Evolutionary conservation across 2,888 invertebrate genomes (phyloP).

Genomic region (Autographa pulchrina): DNA sequence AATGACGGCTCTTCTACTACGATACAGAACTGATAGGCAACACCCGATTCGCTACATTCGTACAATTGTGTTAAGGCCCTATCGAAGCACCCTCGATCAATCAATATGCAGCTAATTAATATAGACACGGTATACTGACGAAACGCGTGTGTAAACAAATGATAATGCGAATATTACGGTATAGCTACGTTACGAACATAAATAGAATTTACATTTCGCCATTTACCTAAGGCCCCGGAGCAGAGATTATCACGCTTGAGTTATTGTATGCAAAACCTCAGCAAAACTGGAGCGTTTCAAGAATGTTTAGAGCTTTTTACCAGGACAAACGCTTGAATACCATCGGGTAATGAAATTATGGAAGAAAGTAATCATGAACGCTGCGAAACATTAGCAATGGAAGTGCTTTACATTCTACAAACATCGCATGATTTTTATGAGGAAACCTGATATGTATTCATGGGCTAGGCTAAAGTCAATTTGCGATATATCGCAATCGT

Average conservation of each 20-base stretch:
- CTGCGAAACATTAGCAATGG: slow-evolving; percentile 24
- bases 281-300: slow-evolving; percentile 64
- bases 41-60: slow-evolving; percentile 22
- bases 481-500: slow-evolving; percentile 31
- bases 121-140: slow-evolving; percentile 32
- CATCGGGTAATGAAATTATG: slow-evolving; percentile 62
- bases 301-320: slow-evolving; percentile 65
- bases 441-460: slow-evolving; percentile 16
- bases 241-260: slow-evolving; percentile 72
- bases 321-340: slow-evolving; percentile 56
- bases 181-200: slow-evolving; percentile 64
- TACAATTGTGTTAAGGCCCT: slow-evolving; percentile 28
- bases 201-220: slow-evolving; percentile 67
- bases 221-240: slow-evolving; percentile 60
- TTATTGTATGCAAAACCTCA: slow-evolving; percentile 70
- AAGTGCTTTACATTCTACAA: slow-evolving; percentile 9
- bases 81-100: slow-evolving; percentile 26
- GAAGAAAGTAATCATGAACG: slow-evolving; percentile 45
- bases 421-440: slow-evolving; percentile 17
- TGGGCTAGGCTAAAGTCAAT: slow-evolving; percentile 17
- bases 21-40: slow-evolving; percentile 28
- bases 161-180: slow-evolving; percentile 57
- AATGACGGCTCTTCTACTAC: slow-evolving; percentile 39
- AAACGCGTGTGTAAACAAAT: slow-evolving; percentile 53
- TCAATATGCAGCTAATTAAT: slow-evolving; percentile 49